Base-by-base conservation (phyloP, 2,797 vertebrate species). In the Micromesistius poutassou region DNA sequence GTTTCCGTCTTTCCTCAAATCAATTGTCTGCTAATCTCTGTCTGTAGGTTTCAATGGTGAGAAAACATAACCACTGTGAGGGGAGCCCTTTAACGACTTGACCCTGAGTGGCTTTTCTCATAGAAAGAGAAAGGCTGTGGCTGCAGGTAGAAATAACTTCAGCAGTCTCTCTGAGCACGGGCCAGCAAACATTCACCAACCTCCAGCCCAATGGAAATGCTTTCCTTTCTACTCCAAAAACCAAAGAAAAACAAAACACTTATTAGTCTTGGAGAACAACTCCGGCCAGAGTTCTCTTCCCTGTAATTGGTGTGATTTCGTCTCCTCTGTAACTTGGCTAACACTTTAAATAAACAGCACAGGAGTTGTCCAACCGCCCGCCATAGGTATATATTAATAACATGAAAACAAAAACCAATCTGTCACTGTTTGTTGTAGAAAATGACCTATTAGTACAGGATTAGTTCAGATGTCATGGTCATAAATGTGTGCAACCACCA, bases 1-100 rank as follows among this genome's bases (percentile, higher is more conserved):
- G 89, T 94, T 96, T 96, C 94, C 96, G 95, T 94, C 81, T 95
- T 95, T 94, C 94, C 91, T 72, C 86, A 89, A 92, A 91, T 95
- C 96, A 96, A 97, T 97, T 97, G 96, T 98, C 83, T 92, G 84
- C 91, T 94, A 96, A 97, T 97, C 96, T 96, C 90, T 90, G 86
- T 87, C 79, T 85, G 82, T 82, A 82, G 90, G 85, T 91, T 94
- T 93, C 94, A 97, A 97, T 97, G 94, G 96, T 98, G 96, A 96
- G 97, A 98, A 89, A 87, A 89, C 85, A 85, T 85, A 86, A 86
- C 85, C 87, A 71, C 88, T 68, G 62, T 68, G 62, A 28, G n/a
- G 86, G 87, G 84, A 86, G 81, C 75, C 81, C 82, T 89, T 87
- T 88, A 90, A 90, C 86, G 85, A 89, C 88, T 88, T 93, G 92